Evolutionary conservation across 2,797 vertebrate genomes (phyloP).

Genomic region (Serranus cabrilla): DNA sequence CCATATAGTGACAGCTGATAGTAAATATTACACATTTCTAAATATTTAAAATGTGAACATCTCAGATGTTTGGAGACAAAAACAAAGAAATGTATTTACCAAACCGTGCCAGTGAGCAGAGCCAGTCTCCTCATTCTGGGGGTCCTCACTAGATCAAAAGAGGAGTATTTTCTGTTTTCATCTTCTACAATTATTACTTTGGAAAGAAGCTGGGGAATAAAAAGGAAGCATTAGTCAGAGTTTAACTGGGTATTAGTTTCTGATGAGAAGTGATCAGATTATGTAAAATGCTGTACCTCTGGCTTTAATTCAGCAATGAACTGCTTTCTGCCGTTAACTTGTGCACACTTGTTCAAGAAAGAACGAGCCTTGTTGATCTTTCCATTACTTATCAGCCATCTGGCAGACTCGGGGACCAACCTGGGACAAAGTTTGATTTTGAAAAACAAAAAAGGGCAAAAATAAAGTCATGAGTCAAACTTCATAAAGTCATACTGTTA

Average conservation of each 20-base stretch:
- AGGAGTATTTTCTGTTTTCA: slow-evolving; percentile 82
- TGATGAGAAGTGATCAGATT: neutral
- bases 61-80: neutral
- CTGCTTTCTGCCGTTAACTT: slow-evolving; percentile 71
- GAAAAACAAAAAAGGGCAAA: neutral
- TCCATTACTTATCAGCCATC: slow-evolving; percentile 82
- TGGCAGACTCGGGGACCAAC: slow-evolving; percentile 83
- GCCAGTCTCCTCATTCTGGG: slow-evolving; percentile 86
- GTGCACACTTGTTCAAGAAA: slow-evolving; percentile 75
- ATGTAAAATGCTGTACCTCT: slow-evolving; percentile 61
- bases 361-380: slow-evolving; percentile 70
- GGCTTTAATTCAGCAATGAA: slow-evolving; percentile 72
- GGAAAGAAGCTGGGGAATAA: slow-evolving; percentile 57
- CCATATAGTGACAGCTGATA: neutral
- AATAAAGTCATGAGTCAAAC: neutral
- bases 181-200: slow-evolving; percentile 65
- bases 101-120: slow-evolving; percentile 84
- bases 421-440: slow-evolving; percentile 46
- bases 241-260: neutral
- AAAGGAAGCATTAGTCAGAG: slow-evolving; percentile 14
- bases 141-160: slow-evolving; percentile 89
- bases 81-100: slow-evolving; percentile 74
- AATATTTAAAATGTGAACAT: neutral
- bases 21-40: neutral
- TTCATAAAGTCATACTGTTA: neutral